A percentile compares a stretch with the other conserved stretches of the same genome.
Conservation (phyloP, 1,140 invertebrate genomes). For the Drosophila pectinifera region DNA sequence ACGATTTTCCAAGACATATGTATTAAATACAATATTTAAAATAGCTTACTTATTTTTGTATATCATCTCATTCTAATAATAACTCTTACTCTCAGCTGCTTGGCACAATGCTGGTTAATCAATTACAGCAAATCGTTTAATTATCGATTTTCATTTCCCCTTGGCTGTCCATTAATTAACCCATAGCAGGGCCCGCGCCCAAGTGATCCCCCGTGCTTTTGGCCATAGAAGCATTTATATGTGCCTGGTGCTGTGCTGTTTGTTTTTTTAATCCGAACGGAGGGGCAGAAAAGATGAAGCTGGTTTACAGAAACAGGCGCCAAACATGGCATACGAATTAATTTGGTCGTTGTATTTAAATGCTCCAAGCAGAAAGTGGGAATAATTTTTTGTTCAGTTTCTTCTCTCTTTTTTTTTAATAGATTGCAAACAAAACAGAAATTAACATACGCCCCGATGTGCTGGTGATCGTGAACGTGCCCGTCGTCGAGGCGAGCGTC, state of each 20-base stretch:
- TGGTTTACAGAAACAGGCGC: constrained; percentile 69
- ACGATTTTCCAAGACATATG: constrained; percentile 19
- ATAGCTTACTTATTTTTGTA: constrained; percentile 7
- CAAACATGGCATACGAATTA: constrained; percentile 77
- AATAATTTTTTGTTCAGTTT: constrained; percentile 37
- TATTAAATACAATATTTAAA: too few species aligned
- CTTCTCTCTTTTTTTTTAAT: constrained; percentile 39
- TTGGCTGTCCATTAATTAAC: constrained; percentile 34
- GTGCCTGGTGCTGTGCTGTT: constrained; percentile 38
- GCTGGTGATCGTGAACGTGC: constrained; percentile 60
- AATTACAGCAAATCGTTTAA: constrained; percentile 29
- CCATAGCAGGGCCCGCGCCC: constrained; percentile 15
- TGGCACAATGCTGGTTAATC: constrained; percentile 39
- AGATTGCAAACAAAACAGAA: constrained; percentile 58
- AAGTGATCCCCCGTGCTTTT: constrained; percentile 9
- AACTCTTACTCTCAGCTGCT: background rate
- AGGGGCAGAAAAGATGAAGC: constrained; percentile 48
- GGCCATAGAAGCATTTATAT: constrained; percentile 4
- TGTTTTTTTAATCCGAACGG: constrained; percentile 62
- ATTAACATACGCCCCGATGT: constrained; percentile 67
- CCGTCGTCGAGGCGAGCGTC: constrained; percentile 10
- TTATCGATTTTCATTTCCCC: constrained; percentile 27
- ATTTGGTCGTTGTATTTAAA: constrained; percentile 70
- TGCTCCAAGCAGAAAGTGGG: constrained; percentile 55
- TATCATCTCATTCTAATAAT: background rate